Evolutionary conservation across 2,888 invertebrate species (phyloP).

Genomic region (Escarpia spicata): DNA sequence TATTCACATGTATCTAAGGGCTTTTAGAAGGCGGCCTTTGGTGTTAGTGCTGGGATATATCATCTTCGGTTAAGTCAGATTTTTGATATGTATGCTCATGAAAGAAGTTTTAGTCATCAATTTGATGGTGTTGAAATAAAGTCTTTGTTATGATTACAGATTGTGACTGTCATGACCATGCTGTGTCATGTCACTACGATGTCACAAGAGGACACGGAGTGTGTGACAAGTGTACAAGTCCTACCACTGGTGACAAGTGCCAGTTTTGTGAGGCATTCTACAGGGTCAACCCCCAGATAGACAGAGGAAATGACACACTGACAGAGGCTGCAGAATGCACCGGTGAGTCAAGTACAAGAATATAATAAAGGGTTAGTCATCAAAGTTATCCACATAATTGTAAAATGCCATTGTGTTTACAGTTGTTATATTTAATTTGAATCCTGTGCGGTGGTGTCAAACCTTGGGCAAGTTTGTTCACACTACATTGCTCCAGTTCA

Average conservation of each 20-base stretch:
- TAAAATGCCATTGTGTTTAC: not conserved
- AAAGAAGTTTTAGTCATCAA: too few relatives aligned
- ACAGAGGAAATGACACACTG: not conserved
- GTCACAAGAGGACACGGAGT: conserved; percentile 39
- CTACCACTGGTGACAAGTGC: conserved; percentile 45
- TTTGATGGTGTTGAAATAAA: not conserved
- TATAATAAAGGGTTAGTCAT: not conserved
- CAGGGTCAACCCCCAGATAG: conserved; percentile 38
- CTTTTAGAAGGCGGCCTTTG: too few relatives aligned
- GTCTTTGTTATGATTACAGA: conserved; percentile 32
- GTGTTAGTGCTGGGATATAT: too few relatives aligned
- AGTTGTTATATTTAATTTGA: not conserved
- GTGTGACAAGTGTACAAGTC: conserved; percentile 42
- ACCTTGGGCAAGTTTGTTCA: too few relatives aligned
- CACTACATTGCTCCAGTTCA: too few relatives aligned
- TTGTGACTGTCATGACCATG: conserved; percentile 45
- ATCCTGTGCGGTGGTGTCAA: too few relatives aligned
- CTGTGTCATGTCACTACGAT: conserved; percentile 42
- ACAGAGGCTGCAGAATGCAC: not conserved
- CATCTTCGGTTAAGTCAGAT: too few relatives aligned
- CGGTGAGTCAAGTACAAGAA: not conserved
- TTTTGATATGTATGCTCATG: too few relatives aligned
- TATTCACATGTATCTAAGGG: too few relatives aligned
- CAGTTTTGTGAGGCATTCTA: conserved; percentile 40
- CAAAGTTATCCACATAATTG: not conserved